These are phyloP conservation scores for Sebastes matsubarae DNA, from an alignment of 2,797 vertebrate species.

Conservation along the genomic window DNA sequence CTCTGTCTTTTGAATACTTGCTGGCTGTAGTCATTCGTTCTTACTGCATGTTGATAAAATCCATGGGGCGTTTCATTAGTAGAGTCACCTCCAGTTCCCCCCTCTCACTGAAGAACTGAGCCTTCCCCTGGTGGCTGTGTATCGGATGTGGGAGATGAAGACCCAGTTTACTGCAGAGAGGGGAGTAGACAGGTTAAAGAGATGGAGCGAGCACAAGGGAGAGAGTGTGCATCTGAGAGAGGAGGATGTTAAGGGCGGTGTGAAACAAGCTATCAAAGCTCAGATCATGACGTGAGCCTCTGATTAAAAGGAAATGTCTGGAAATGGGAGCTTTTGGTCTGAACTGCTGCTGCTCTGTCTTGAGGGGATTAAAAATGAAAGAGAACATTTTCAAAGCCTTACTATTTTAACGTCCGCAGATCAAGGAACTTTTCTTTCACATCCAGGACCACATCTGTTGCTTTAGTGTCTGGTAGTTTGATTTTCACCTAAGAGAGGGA, in stretches of 20 bases:
- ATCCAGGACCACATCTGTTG: constrained; percentile 88
- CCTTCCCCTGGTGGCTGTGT: constrained; percentile 84
- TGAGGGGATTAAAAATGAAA: constrained; percentile 35
- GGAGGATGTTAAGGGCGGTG: neutral
- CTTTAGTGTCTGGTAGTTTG: constrained; percentile 88
- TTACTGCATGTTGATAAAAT: constrained; percentile 83
- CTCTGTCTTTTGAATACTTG: neutral
- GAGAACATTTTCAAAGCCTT: constrained; percentile 67
- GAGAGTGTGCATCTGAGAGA: neutral
- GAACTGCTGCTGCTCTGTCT: constrained; percentile 11
- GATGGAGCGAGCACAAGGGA: neutral
- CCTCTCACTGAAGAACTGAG: constrained; percentile 84
- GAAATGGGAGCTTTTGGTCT: constrained; percentile 5
- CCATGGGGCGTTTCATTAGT: constrained; percentile 82
- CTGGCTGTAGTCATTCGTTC: neutral
- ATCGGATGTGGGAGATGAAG: constrained; percentile 90
- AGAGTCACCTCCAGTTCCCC: constrained; percentile 89
- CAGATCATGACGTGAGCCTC: constrained; percentile 7
- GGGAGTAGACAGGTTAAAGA: neutral
- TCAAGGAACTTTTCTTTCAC: constrained; percentile 89
- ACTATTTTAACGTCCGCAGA: constrained; percentile 91
- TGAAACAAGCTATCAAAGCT: constrained; percentile 29
- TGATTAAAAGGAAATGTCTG: constrained; percentile 35
- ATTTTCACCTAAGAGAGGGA: constrained; percentile 85
- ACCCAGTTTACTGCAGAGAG: constrained; percentile 87